These are phyloP conservation scores for Pheosia tremula DNA, from an alignment of 2,888 invertebrate genomes.

Conservation along the genomic window DNA sequence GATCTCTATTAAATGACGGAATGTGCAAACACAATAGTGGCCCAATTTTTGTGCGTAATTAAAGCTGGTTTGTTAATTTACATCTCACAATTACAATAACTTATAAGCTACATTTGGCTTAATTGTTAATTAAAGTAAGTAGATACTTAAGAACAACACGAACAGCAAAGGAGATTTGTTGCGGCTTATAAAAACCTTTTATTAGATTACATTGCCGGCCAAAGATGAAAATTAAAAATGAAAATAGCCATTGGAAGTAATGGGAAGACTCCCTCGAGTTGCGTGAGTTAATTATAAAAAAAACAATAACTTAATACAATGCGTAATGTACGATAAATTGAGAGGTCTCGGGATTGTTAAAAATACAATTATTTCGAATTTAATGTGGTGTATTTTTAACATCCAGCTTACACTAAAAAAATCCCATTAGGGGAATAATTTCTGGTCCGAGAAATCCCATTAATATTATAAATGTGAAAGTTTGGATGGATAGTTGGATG, in stretches of 20 bases:
- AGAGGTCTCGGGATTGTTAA: too few relatives aligned
- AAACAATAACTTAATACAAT: neutral
- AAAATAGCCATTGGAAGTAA: neutral
- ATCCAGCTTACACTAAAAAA: too few relatives aligned
- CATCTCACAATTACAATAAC: neutral
- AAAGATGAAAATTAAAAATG: slow-evolving; percentile 1
- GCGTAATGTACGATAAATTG: neutral
- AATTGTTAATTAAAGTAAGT: neutral
- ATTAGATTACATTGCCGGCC: slow-evolving; percentile 4
- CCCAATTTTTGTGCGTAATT: too few relatives aligned
- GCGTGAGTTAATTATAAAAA: slow-evolving; percentile 2
- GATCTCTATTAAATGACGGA: too few relatives aligned
- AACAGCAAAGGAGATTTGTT: neutral
- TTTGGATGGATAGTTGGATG: too few relatives aligned
- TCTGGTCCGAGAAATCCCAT: too few relatives aligned
- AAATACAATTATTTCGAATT: too few relatives aligned
- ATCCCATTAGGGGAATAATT: too few relatives aligned
- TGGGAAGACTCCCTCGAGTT: neutral
- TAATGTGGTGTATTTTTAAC: too few relatives aligned
- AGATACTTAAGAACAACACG: neutral
- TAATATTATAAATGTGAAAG: too few relatives aligned
- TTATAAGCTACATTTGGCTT: neutral
- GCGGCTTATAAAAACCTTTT: neutral
- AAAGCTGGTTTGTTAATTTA: neutral
- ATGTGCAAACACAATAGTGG: neutral